Conservation (phyloP, 2,797 vertebrate genomes). For the Danio tinwini region DNA sequence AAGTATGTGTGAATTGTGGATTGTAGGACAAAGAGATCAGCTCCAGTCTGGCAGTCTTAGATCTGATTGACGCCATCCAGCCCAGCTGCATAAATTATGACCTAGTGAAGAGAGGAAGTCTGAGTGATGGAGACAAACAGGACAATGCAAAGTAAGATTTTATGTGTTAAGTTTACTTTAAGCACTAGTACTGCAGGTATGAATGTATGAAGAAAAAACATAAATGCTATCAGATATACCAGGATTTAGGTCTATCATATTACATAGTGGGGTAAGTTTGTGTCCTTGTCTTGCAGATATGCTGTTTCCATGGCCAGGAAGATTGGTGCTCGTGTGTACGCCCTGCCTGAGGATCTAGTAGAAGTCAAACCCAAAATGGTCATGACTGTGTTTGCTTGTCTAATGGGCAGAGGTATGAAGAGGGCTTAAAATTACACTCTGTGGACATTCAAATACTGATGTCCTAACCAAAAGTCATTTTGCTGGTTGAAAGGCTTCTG, state of each 20-base stretch:
- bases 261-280: background rate
- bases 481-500: slow-evolving; percentile 75
- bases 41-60: slow-evolving; percentile 89
- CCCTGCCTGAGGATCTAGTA: slow-evolving; percentile 93
- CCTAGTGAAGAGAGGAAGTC: slow-evolving; percentile 84
- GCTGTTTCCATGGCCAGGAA: slow-evolving; percentile 96
- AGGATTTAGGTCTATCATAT: background rate
- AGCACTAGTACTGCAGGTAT: background rate
- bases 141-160: slow-evolving; percentile 90
- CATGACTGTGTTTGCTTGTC: slow-evolving; percentile 97
- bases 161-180: too few species aligned
- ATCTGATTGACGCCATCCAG: slow-evolving; percentile 95
- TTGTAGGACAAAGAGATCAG: slow-evolving; percentile 89
- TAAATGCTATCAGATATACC: background rate
- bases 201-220: background rate
- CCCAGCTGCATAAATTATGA: slow-evolving; percentile 92
- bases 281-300: slow-evolving; percentile 77
- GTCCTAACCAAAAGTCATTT: slow-evolving; percentile 66
- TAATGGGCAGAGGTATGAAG: slow-evolving; percentile 98
- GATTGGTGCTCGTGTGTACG: slow-evolving; percentile 93
- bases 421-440: slow-evolving; percentile 75
- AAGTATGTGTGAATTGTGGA: slow-evolving; percentile 39
- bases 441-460: slow-evolving; percentile 59
- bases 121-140: slow-evolving; percentile 88
- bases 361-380: slow-evolving; percentile 98